phyloP scores from a whole-genome alignment of 2,888 invertebrate species.

The Adelognathus sp. region DNA sequence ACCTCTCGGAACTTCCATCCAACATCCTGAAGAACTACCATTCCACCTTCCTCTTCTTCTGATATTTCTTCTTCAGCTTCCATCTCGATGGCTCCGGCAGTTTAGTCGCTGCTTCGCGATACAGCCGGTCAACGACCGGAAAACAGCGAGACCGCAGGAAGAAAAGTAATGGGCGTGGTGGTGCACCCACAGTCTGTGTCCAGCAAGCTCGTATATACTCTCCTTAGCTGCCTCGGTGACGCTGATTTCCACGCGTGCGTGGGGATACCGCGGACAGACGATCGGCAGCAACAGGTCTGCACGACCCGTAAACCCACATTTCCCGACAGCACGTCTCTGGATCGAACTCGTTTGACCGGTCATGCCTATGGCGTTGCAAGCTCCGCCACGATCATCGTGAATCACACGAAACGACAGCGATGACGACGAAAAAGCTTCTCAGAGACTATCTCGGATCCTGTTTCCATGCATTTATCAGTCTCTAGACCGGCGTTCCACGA shows the following conservation, averaged over 20 bases:
- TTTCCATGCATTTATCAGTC: neutral
- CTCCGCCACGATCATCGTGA: neutral
- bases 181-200: neutral
- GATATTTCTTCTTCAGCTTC: neutral
- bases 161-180: slow-evolving; percentile 36
- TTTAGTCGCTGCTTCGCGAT: slow-evolving; percentile 47
- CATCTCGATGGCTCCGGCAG: neutral
- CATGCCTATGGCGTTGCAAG: neutral
- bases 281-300: slow-evolving; percentile 59
- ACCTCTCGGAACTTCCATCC: neutral
- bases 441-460: neutral
- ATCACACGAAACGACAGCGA: neutral
- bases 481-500: neutral
- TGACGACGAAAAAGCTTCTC: neutral
- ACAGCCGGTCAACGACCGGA: slow-evolving; percentile 70
- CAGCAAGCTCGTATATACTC: neutral
- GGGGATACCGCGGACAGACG: slow-evolving; percentile 19
- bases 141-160: slow-evolving; percentile 62
- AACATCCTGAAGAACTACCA: neutral
- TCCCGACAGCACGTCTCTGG: slow-evolving; percentile 30
- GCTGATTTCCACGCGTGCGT: slow-evolving; percentile 38
- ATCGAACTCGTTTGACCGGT: slow-evolving; percentile 44
- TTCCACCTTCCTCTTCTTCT: neutral
- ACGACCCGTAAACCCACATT: slow-evolving; percentile 73
- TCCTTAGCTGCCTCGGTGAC: slow-evolving; percentile 20